A percentile compares a stretch with the other conserved stretches of the same genome.
Evolutionary conservation across 2,797 vertebrate genomes (phyloP).

Genomic region (Erethizon dorsatum): DNA sequence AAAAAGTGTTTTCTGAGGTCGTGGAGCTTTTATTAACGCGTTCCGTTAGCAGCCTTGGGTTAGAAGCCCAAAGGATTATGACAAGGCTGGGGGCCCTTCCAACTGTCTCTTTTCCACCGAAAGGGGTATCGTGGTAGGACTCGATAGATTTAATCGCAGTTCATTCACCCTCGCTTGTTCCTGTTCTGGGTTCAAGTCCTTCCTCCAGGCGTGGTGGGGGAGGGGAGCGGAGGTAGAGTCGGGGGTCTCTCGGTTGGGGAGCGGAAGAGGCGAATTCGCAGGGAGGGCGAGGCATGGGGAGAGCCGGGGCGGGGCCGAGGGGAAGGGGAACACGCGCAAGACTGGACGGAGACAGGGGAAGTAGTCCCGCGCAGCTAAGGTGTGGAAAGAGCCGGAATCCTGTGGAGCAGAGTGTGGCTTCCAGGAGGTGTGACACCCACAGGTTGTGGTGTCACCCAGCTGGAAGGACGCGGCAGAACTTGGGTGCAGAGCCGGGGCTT

Average conservation of each 20-base stretch:
- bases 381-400: background rate
- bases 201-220: background rate
- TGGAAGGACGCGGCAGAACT: background rate
- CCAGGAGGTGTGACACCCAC: background rate
- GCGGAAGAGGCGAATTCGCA: background rate
- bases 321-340: background rate
- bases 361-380: background rate
- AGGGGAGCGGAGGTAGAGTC: background rate
- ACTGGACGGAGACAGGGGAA: background rate
- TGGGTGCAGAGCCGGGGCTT: background rate
- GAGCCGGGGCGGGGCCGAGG: background rate
- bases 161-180: background rate
- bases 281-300: background rate
- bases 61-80: background rate
- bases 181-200: background rate
- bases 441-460: background rate
- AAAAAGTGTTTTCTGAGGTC: constrained; percentile 53
- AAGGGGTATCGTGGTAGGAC: background rate
- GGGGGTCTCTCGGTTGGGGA: background rate
- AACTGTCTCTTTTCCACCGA: background rate
- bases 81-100: background rate
- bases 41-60: background rate
- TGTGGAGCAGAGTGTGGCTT: background rate
- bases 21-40: background rate
- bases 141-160: background rate